Evolutionary conservation across 2,888 invertebrate species (phyloP), one percentile per base, ranked within the genome.

Genomic region (Gisinianus flammeolus): DNA sequence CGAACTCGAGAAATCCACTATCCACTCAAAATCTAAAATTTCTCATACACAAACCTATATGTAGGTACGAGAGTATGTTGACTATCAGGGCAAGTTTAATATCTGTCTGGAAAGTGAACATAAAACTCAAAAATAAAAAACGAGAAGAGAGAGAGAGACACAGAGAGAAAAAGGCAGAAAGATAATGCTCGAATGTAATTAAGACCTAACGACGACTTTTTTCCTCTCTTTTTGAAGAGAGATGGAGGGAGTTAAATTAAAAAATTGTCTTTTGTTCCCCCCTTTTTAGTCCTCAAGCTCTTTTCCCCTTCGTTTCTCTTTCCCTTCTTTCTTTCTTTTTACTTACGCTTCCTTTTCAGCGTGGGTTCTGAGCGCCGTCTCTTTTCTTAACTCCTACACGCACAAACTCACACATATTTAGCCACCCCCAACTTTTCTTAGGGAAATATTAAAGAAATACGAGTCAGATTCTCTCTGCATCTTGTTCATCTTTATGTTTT

Each of bases 261-360:
- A 74, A 78, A 78, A 78, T 77, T 78, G 74, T 78, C 78, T 78
- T 78, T 78, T 78, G 74, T 78, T 62, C 68, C 73, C 67, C 64
- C 33, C 68, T 70, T 70, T 54, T 67, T 22, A 31, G 67, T 67
- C 67, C 67, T 31, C 77, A 70, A 70, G n/a, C 58, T 66, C n/a
- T n/a, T n/a, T n/a, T 52, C 70, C 54, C 77, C 26, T 26, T 16
- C 71, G 70, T 35, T 44, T 64, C 58, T 68, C 52, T 52, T 69
- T 56, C 69, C 68, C 52, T 58, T 33, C 3, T 8, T 26, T 28
- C 62, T 6, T 26, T 64, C 28, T 64, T 64, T 26, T 26, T 3
- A 6, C 24, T 22, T n/a, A 35, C 16, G 54, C n/a, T 54, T 54
- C 19, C 54, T 54, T 54, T 54, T 54, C 54, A 54, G 54, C 54